Base-by-base conservation (phyloP, 2,888 invertebrate genomes). In the Ectobius pallidus region DNA sequence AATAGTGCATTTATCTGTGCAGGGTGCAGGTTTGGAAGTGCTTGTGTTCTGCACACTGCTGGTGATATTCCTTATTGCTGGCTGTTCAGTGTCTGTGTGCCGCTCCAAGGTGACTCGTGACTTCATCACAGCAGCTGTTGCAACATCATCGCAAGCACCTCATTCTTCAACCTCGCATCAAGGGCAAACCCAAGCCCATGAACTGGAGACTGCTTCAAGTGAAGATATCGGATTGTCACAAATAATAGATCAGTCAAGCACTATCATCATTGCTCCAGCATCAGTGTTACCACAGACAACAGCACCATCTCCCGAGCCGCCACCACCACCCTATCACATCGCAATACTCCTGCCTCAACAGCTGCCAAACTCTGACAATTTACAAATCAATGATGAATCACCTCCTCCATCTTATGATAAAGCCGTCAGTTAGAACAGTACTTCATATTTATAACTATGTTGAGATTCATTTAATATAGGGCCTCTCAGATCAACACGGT, bases 271-370 rank as follows among this genome's bases (percentile, higher is more conserved):
- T 34, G 76, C 76, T 61, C 75, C 77, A 27, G 69, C 74, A 70
- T 77, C 74, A 49, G 75, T 69, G 18, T 70, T 71, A n/a, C 71
- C 75, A 22, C 73, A 74, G 34, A 46, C 75, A 30, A 77, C 74
- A 68, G 69, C 78, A 20, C 77, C 82, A 70, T 78, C 81, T 65
- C 84, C 71, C n/a, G 75, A 86, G 78, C 86, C 89, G 61, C 89
- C 87, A 6, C 90, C 93, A 22, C 93, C 93, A n/a, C 93, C 93
- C 11, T 93, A 93, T 85, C 92, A 93, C 84, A 91, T 93, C 84
- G 93, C 93, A 49, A 91, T 93, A 79, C 84, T 92, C 77, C 87
- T 92, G 80, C 91, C 92, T 71, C 87, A 87, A 68, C 78, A 78
- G 44, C 80, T 78, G 11, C 80, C 80, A 30, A 77, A 78, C 75